Conservation (phyloP, 2,888 invertebrate genomes). For the Diarsia rubi region DNA sequence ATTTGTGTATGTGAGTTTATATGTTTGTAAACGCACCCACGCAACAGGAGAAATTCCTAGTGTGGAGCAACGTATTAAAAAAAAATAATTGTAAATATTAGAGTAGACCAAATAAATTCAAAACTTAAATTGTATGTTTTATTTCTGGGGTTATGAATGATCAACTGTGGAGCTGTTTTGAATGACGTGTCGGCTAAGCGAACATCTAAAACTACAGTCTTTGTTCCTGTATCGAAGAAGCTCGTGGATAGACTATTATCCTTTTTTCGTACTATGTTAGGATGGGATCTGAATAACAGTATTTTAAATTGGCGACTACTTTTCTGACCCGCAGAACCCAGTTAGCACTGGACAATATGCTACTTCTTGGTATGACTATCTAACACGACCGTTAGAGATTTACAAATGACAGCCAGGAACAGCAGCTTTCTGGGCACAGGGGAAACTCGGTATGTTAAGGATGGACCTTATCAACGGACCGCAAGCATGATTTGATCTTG, state of each 20-base stretch:
- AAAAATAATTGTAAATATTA: slow-evolving; percentile 3
- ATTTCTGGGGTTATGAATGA: background rate
- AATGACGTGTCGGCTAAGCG: background rate
- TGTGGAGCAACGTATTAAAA: too few relatives aligned
- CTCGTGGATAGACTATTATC: too few relatives aligned
- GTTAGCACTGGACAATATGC: background rate
- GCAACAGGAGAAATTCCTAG: too few relatives aligned
- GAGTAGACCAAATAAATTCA: background rate
- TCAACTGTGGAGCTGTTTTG: background rate
- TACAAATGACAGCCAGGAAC: background rate
- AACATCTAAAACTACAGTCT: too few relatives aligned
- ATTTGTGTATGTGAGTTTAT: too few relatives aligned
- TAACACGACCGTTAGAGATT: background rate
- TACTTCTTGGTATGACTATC: background rate
- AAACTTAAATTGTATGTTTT: background rate
- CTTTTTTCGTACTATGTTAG: background rate
- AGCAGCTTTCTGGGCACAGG: background rate
- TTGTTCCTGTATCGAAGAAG: too few relatives aligned
- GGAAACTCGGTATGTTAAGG: background rate
- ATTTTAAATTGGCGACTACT: too few relatives aligned
- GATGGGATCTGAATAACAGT: background rate
- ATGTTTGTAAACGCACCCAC: too few relatives aligned
- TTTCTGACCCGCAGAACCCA: background rate
- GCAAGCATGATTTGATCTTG: background rate
- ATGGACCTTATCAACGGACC: background rate